These are phyloP conservation scores for Mirza zaza DNA, from an alignment of 2,113 vertebrate species.

Conservation along the genomic window DNA sequence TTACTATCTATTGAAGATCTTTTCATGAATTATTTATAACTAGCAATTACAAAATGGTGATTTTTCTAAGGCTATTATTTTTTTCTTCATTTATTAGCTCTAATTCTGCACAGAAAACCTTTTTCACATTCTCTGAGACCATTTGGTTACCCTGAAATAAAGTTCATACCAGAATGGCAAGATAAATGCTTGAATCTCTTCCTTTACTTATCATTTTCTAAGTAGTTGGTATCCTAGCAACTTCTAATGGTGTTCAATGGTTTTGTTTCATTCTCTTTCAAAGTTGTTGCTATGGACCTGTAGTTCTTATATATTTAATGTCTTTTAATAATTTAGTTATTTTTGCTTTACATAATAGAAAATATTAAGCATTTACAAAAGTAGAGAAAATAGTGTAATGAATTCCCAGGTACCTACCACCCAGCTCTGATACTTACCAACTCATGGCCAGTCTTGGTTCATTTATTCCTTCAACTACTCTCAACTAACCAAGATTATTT, in stretches of 20 bases:
- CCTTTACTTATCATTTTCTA: background rate
- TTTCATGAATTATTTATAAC: conserved; percentile 12
- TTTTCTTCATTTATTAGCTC: conserved; percentile 27
- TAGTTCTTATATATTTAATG: conserved; percentile 29
- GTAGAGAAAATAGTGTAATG: conserved; percentile 24
- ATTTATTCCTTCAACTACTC: conserved; percentile 2
- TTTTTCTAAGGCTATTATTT: conserved; percentile 11
- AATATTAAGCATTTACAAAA: conserved; percentile 27
- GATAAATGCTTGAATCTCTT: conserved; percentile 27
- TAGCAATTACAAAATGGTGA: conserved; percentile 4
- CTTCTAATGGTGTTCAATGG: background rate
- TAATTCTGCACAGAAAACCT: conserved; percentile 27
- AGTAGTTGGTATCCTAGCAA: conserved; percentile 15
- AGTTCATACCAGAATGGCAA: conserved; percentile 27
- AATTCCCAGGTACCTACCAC: background rate
- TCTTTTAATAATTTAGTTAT: background rate
- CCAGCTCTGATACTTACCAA: background rate
- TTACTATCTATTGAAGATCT: background rate
- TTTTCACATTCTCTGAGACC: background rate
- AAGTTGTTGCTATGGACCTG: conserved; percentile 4
- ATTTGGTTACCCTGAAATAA: conserved; percentile 59
- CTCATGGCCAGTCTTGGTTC: background rate
- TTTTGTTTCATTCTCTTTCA: conserved; percentile 2
- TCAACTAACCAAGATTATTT: background rate
- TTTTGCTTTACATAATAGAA: conserved; percentile 35